These are phyloP conservation scores for Neostethus bicornis DNA, from an alignment of 2,797 vertebrate genomes.

Conservation along the genomic window DNA sequence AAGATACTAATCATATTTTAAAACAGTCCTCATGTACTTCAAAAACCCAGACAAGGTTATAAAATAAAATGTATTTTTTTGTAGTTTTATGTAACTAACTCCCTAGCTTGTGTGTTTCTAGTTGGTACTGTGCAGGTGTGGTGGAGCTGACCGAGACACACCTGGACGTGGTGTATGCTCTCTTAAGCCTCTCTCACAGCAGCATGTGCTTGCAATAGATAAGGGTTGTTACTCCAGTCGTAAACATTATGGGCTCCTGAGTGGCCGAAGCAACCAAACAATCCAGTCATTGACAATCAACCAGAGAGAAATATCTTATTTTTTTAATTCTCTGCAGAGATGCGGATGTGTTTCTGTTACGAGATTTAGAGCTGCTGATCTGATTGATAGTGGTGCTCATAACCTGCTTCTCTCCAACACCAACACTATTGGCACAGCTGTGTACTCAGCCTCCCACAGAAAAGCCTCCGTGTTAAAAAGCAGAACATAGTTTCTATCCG, in stretches of 20 bases:
- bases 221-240: neutral
- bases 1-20: no score
- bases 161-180: neutral
- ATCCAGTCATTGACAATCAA: neutral
- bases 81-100: neutral
- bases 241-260: neutral
- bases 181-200: neutral
- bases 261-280: neutral
- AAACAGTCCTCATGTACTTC: neutral
- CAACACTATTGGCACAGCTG: slow-evolving; percentile 13
- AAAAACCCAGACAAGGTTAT: neutral
- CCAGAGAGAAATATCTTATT: no score
- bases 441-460: slow-evolving; percentile 6
- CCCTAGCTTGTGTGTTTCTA: neutral
- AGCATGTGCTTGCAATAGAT: neutral
- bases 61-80: neutral
- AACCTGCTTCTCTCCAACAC: slow-evolving; percentile 43
- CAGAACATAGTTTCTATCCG: neutral
- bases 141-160: neutral
- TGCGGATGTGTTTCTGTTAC: slow-evolving; percentile 8
- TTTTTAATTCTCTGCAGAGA: slow-evolving; percentile 12
- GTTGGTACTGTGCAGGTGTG: neutral
- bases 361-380: slow-evolving; percentile 34
- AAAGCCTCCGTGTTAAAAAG: neutral
- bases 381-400: slow-evolving; percentile 43